Evolutionary conservation across 2,888 invertebrate genomes (phyloP).

Genomic region (Aquatica leii): DNA sequence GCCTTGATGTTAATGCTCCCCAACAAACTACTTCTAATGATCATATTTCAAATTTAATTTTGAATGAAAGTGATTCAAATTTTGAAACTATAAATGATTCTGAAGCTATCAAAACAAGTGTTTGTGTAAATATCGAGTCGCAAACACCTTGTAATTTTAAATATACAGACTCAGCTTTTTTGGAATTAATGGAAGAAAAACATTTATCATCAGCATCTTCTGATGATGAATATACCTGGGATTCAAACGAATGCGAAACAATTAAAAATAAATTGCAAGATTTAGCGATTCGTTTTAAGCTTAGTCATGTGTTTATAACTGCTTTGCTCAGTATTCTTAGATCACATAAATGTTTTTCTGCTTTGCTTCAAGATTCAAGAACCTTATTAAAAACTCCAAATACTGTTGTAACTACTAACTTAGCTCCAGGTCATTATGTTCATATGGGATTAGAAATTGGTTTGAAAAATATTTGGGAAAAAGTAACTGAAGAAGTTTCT

Average conservation of each 20-base stretch:
- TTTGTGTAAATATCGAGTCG: too few relatives aligned
- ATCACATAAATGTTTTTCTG: neutral
- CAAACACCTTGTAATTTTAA: neutral
- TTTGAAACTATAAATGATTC: too few relatives aligned
- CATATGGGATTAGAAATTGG: constrained; percentile 24
- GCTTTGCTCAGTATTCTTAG: neutral
- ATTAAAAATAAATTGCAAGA: neutral
- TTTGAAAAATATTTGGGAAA: neutral
- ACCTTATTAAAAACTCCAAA: constrained; percentile 22
- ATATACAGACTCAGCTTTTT: neutral
- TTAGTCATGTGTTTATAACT: neutral
- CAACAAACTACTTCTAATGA: constrained; percentile 9
- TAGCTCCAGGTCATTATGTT: constrained; percentile 25
- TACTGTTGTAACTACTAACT: neutral
- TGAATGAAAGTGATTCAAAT: neutral
- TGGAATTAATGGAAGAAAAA: neutral
- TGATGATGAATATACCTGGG: neutral
- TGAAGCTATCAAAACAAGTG: too few relatives aligned
- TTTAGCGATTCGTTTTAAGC: neutral
- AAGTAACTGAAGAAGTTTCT: neutral
- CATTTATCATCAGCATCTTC: neutral
- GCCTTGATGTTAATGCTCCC: too few relatives aligned
- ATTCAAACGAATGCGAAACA: neutral
- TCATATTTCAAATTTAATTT: neutral
- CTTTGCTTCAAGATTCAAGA: constrained; percentile 27